phyloP scores from a whole-genome alignment of 2,113 vertebrate species.

The Scatophagus argus region DNA sequence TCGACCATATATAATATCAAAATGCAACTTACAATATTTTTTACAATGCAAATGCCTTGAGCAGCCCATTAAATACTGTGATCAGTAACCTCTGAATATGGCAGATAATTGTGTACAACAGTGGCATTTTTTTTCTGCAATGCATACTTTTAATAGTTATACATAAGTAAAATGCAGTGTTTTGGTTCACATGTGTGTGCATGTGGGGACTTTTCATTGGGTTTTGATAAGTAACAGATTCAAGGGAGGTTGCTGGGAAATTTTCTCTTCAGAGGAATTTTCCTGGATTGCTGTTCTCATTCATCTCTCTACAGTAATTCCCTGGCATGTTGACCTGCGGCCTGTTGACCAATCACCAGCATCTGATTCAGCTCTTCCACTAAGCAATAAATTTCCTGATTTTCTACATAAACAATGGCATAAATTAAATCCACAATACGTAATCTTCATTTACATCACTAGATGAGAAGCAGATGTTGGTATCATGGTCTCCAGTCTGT shows the following conservation, averaged over 20 bases:
- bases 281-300: slow-evolving; percentile 24
- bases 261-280: slow-evolving; percentile 22
- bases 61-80: no score
- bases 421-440: neutral
- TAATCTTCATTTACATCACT: neutral
- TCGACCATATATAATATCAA: neutral
- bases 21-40: neutral
- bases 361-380: neutral
- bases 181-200: neutral
- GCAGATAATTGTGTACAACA: no score
- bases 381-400: neutral
- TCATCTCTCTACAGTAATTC: slow-evolving; percentile 24
- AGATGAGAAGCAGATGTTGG: neutral
- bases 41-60: no score
- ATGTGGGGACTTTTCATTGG: slow-evolving; percentile 13
- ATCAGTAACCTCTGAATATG: neutral
- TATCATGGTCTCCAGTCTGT: neutral
- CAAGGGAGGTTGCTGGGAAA: neutral
- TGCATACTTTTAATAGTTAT: no score
- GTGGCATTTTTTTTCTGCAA: neutral
- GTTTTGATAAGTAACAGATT: slow-evolving; percentile 45
- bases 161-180: neutral
- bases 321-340: slow-evolving; percentile 36
- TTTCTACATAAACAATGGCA: neutral
- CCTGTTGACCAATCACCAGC: neutral